These are phyloP conservation scores for Ammodytes dubius DNA, from an alignment of 2,113 vertebrate genomes.

Conservation along the genomic window DNA sequence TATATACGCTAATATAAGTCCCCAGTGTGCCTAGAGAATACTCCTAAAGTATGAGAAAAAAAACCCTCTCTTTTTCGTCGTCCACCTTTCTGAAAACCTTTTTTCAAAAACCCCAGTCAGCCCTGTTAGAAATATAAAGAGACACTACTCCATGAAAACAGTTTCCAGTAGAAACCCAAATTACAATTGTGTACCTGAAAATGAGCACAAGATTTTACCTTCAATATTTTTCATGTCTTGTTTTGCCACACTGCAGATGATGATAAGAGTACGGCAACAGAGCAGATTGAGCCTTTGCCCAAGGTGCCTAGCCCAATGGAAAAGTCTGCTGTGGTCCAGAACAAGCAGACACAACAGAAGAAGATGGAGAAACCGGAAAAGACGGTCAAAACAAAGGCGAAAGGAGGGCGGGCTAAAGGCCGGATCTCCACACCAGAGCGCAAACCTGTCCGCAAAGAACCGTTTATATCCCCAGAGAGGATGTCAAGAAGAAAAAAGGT, in stretches of 20 bases:
- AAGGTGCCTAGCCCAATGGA: slow-evolving; percentile 88
- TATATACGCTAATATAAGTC: too few relatives aligned
- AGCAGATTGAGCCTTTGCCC: slow-evolving; percentile 94
- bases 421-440: slow-evolving; percentile 96
- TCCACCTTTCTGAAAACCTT: too few relatives aligned
- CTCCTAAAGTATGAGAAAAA: too few relatives aligned
- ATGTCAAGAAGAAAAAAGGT: slow-evolving; percentile 99
- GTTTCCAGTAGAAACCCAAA: too few relatives aligned
- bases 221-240: neutral
- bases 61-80: neutral
- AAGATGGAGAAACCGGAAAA: slow-evolving; percentile 86
- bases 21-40: too few relatives aligned
- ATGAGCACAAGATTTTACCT: too few relatives aligned
- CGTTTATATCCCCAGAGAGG: slow-evolving; percentile 94
- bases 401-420: slow-evolving; percentile 89
- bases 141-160: too few relatives aligned
- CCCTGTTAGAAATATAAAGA: too few relatives aligned
- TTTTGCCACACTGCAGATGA: slow-evolving; percentile 88
- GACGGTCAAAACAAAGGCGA: slow-evolving; percentile 91
- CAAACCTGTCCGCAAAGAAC: slow-evolving; percentile 94
- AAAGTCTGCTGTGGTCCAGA: slow-evolving; percentile 48
- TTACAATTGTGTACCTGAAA: too few relatives aligned
- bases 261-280: slow-evolving; percentile 95
- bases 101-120: too few relatives aligned
- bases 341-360: slow-evolving; percentile 76